Base-by-base conservation (phyloP, 2,888 invertebrate genomes). In the Lepidocyrtoides sp. region DNA sequence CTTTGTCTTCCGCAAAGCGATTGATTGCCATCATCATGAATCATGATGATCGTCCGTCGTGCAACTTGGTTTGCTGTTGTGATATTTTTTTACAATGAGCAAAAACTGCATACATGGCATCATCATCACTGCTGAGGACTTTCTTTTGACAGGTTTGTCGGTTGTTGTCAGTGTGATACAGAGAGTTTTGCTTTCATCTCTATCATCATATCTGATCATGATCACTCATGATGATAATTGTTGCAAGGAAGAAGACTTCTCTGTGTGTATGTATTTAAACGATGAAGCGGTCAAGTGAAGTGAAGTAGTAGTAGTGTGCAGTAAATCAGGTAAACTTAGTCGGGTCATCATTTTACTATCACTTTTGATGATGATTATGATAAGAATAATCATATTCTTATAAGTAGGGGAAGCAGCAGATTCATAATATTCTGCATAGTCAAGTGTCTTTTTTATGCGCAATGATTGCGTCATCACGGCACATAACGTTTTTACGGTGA, bases 1-100 rank as follows among this genome's bases (percentile, higher is more conserved):
- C 17, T 4, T 7, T 69, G 69, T 69, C 69, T 69, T 69, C 69
- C 69, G 69, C 69, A 69, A 69, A 36, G 32, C 69, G 26, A 69
- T 69, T 69, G 69, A 69, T 36, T 69, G 36, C 66, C 66, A 66
- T 17, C 32, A 44, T 51, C 20, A 20, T 57, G n/a, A n/a, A 48
- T 48, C 57, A 48, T 57, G 20, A 2, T 5, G 36, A 36, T 20
- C 60, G 2, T 12, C 14, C 26, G n/a, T n/a, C n/a, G 23, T 63
- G 63, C 7, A 5, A 12, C 60, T 60, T 60, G 12, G 29, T 29
- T 14, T 7, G 7, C n/a, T n/a, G n/a, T n/a, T n/a, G n/a, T n/a
- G n/a, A n/a, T n/a, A n/a, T 57, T 51, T 51, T 51, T 51, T 51
- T 51, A 51, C 2, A 12, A 51, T 14, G 44, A n/a, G n/a, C n/a